phyloP scores from a whole-genome alignment of 92 coral and sea anemone genomes.

The Porites evermanni region DNA sequence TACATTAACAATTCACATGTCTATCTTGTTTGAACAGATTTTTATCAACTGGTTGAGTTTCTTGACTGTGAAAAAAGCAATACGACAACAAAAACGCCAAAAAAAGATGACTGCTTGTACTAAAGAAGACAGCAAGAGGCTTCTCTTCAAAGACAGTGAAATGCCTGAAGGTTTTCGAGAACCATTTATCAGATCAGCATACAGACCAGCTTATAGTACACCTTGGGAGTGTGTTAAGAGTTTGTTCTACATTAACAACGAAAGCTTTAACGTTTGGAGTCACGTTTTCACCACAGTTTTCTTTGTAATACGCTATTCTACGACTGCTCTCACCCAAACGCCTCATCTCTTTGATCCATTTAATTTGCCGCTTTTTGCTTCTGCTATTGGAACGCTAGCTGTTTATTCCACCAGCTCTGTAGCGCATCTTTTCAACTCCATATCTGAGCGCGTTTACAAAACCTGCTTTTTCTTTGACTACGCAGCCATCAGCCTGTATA shows the following conservation, averaged over 20 bases:
- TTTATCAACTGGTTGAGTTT: too few relatives aligned
- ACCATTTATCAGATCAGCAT: constrained; percentile 66
- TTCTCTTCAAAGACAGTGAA: constrained; percentile 32
- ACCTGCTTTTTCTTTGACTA: constrained; percentile 70
- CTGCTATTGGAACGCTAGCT: constrained; percentile 54
- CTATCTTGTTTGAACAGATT: too few relatives aligned
- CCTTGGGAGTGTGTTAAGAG: constrained; percentile 67
- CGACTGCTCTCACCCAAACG: background rate
- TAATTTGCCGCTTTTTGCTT: constrained; percentile 59
- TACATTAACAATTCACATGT: too few relatives aligned
- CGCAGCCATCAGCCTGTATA: constrained; percentile 58
- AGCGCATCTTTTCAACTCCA: constrained; percentile 67
- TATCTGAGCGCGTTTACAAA: constrained; percentile 55
- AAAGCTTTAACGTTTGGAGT: constrained; percentile 68
- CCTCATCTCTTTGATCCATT: constrained; percentile 41
- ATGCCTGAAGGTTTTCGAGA: constrained; percentile 64
- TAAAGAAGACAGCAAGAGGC: background rate
- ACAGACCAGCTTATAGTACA: constrained; percentile 55
- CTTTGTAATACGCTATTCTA: constrained; percentile 41
- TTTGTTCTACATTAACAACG: constrained; percentile 54
- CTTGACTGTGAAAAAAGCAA: too few relatives aligned
- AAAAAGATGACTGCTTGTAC: background rate
- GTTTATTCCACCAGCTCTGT: constrained; percentile 58
- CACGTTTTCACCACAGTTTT: constrained; percentile 49
- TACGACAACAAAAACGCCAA: background rate